Base-by-base conservation (phyloP, 2,797 vertebrate species). In the Tragopan temminckii region DNA sequence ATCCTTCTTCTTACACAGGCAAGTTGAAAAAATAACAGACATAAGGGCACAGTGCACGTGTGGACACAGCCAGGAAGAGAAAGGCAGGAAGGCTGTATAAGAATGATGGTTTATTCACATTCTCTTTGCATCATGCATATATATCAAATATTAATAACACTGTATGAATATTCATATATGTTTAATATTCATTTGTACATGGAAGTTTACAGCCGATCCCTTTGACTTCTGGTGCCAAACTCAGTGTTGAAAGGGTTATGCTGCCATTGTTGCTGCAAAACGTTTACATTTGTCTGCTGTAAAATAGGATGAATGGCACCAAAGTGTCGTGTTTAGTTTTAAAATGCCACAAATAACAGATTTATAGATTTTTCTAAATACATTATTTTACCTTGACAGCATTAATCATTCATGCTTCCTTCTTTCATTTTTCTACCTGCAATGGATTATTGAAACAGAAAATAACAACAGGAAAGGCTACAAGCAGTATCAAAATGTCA, bases 391-490 rank as follows among this genome's bases (percentile, higher is more conserved):
- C 98, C 98, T 98, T 99, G 99, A 99, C 99, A 99, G 98, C 99
- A 99, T 99, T 99, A 99, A 99, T 99, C 99, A 99, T 99, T 99
- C 99, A 99, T 98, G 98, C 98, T 98, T 98, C 98, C 98, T 97
- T 97, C 98, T 98, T 98, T 98, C 98, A 98, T 98, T 98, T 98
- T 98, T 98, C 98, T 98, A 97, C 98, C 98, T 98, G 98, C 98
- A 98, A 98, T 98, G 99, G 99, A 98, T 99, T 99, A 99, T 99
- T 99, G 99, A 99, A 99, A 99, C 98, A 99, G 99, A 99, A 99
- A 99, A 99, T 98, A 99, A 98, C 98, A 98, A 98, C 98, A 98
- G 98, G 98, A 98, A 98, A 98, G 98, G 98, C 99, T 98, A 95
- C 98, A 98, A 98, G 99, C 98, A 91, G 99, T 98, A 99, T 99